Base-by-base conservation (phyloP, 1,140 invertebrate species). In the Ips typographus region DNA sequence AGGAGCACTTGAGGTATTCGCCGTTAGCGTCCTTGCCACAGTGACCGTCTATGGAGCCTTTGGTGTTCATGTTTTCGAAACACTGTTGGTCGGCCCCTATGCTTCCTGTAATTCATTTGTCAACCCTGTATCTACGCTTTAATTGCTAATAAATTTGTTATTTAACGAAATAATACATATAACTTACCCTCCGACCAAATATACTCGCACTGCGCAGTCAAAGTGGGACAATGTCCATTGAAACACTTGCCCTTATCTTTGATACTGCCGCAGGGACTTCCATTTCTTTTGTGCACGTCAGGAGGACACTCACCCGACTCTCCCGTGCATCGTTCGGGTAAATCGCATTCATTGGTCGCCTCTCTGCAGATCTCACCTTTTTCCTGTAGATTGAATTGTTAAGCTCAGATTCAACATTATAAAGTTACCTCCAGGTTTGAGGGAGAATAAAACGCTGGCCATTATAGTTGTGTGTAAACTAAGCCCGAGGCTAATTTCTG, bases 41-140 rank as follows among this genome's bases (percentile, higher is more conserved):
- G 80, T 98, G 94, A 1, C 95, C 96, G 74, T 91, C 95, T 59
- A 93, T 91, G 2, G 92, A 93, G 6, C 96, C 96, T 77, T 96
- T 94, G 0, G 93, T 91, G 81, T 98, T 98, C 81, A 96, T 98
- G 77, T 94, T 89, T 69, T 95, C 91, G 81, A 92, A 98, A 82
- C 95, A 98, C 72, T 94, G 87, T 52, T 87, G 84, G 77, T 96
- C 92, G 1, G 91, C 91, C 0, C 88, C 88, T 59, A 85, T 81
- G 1, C 90, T 89, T 3, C 90, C 91, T 85, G 71, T 8, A 49
- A 49, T 22, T 22, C 22, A 22, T 22, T 22, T 22, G 22, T 22
- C 44, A 49, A 49, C 3, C 2, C 1, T 49, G 44, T 22, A 22
- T 22, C 22, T 22, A 22, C 0, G 22, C 22, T 22, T 22, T 22